Conservation (phyloP, 2,888 invertebrate genomes). For the Leptopilina syphax region DNA sequence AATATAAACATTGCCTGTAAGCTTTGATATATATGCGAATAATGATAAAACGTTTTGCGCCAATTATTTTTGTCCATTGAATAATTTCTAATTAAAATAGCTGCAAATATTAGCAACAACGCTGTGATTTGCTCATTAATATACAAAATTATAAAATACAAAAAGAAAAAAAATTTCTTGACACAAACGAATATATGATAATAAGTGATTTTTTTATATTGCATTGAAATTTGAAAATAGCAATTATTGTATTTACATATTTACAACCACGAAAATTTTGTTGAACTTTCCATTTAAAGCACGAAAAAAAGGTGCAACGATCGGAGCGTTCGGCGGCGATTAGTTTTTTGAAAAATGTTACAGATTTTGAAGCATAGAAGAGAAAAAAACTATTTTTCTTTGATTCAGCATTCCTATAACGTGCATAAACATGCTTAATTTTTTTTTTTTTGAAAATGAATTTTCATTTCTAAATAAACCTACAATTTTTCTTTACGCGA, state of each 20-base stretch:
- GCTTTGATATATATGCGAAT: slow-evolving; percentile 11
- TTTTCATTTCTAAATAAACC: too few species aligned
- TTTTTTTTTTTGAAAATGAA: too few species aligned
- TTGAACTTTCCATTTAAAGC: slow-evolving; percentile 4
- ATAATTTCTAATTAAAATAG: slow-evolving; percentile 1
- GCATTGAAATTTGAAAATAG: background rate
- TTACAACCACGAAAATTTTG: background rate
- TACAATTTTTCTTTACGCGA: too few species aligned
- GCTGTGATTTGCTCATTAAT: background rate
- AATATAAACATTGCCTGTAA: slow-evolving; percentile 22
- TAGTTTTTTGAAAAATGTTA: slow-evolving; percentile 3
- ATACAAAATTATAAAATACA: background rate
- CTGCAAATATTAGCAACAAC: slow-evolving; percentile 12
- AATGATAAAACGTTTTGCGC: background rate
- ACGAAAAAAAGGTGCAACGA: slow-evolving; percentile 10
- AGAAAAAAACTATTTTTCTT: background rate
- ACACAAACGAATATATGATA: background rate
- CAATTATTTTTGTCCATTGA: slow-evolving; percentile 13
- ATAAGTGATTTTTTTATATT: background rate
- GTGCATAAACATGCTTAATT: slow-evolving; percentile 4
- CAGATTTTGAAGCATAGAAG: slow-evolving; percentile 26
- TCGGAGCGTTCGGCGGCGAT: slow-evolving; percentile 40
- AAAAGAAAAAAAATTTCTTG: background rate
- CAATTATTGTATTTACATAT: background rate
- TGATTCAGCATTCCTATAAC: background rate